These are phyloP conservation scores for Lepidurus packardi DNA, from an alignment of 1,140 invertebrate species.

Conservation along the genomic window DNA sequence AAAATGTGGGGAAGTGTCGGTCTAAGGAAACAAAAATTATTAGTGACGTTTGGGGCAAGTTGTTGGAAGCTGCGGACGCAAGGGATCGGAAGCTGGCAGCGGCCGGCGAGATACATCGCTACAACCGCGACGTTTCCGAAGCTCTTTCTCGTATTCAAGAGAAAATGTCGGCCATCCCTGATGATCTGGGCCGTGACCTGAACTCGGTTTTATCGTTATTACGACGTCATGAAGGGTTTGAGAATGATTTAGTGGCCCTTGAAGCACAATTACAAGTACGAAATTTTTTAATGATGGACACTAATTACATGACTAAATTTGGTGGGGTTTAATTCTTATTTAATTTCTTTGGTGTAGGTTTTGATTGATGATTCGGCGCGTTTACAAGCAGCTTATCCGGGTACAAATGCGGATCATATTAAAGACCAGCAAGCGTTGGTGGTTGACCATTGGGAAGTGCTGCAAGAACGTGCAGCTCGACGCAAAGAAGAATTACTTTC, in stretches of 20 bases:
- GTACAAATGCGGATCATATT: conserved; percentile 84
- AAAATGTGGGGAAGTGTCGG: not conserved
- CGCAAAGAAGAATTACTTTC: conserved; percentile 75
- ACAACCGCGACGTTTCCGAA: conserved; percentile 92
- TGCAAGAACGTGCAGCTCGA: conserved; percentile 73
- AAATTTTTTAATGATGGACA: conserved; percentile 14
- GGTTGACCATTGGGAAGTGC: conserved; percentile 74
- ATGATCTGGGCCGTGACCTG: conserved; percentile 78
- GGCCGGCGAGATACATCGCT: conserved; percentile 91
- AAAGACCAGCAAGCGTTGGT: conserved; percentile 69
- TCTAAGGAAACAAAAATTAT: not conserved
- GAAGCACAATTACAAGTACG: conserved; percentile 78
- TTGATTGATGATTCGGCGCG: conserved; percentile 85
- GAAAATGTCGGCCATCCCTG: conserved; percentile 74
- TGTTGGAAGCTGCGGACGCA: conserved; percentile 76
- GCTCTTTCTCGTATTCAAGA: conserved; percentile 82
- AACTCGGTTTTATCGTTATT: conserved; percentile 78
- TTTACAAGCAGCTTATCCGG: conserved; percentile 82
- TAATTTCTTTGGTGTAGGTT: conserved; percentile 48
- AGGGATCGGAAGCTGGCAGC: conserved; percentile 79
- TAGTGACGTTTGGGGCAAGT: conserved; percentile 78
- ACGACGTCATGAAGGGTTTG: conserved; percentile 85
- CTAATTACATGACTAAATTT: conserved; percentile 3
- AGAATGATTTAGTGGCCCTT: conserved; percentile 88
- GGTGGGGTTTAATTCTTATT: not conserved